Base-by-base conservation (phyloP, 2,113 vertebrate species). In the Marmota monax region DNA sequence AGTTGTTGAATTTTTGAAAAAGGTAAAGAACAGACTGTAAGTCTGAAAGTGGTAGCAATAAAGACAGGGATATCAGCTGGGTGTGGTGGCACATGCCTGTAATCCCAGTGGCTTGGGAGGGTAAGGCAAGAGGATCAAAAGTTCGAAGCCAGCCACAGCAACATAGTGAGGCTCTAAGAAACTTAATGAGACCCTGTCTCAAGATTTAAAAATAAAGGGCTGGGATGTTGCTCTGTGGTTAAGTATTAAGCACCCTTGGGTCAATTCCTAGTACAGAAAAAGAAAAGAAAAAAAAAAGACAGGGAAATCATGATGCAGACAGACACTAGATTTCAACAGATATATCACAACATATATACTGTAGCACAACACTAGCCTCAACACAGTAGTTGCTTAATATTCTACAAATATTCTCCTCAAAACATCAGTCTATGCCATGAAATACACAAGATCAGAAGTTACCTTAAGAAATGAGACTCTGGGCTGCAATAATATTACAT, bases 1-100 rank as follows among this genome's bases (percentile, higher is more conserved):
- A 84, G 10, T 51, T 84, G 86, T 67, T 69, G 85, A 94, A 53
- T 51, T 45, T 79, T 88, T 83, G 69, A 77, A 27, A 86, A 95
- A 87, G 53, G 67, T 78, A 23, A 83, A 83, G 11, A 77, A 86
- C 7, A 72, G 70, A 42, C 0, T 27, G 13, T 20, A 76, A 76
- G 16, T 1, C 67, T 77, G 1, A 34, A 58, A 32, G 34, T 37
- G 92, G 29, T 23, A 32, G n/a, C 76, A 56, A 12, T 29, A 37
- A 72, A 51, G 39, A 58, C 18, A 58, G 56, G 56, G 56, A 58
- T 58, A 58, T 58, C 56, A 23, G 20, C 56, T 22, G 56, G 56
- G 7, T 58, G 20, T 58, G 56, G 7, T 58, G 20, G 56, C 56
- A 58, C 20, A 22, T 58, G 56, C 56, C 20, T 58, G 56, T 58